Percentiles rank a stretch among this genome's conserved stretches.
phyloP scores from a whole-genome alignment of 2,888 invertebrate genomes.

The Rhagophthalmus giganteus region DNA sequence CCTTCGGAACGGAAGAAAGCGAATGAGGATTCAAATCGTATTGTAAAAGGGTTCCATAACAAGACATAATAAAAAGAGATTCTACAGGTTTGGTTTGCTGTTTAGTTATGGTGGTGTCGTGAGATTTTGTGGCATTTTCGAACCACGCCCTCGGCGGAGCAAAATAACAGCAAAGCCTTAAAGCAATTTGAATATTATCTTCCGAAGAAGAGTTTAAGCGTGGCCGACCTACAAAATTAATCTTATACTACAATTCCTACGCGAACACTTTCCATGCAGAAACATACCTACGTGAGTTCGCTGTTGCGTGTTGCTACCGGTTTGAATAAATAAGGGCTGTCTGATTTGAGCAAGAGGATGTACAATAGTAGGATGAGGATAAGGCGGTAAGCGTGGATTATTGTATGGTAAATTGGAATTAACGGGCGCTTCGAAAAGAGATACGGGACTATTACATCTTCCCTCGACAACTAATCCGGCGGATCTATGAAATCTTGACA shows the following conservation, averaged over 20 bases:
- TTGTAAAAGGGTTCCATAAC: constrained; percentile 84
- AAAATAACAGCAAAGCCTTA: constrained; percentile 79
- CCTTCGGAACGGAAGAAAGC: constrained; percentile 70
- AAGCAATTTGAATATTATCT: constrained; percentile 68
- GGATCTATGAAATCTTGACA: constrained; percentile 94
- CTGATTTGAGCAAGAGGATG: constrained; percentile 86
- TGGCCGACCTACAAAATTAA: constrained; percentile 60
- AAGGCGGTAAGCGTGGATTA: constrained; percentile 90
- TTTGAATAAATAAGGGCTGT: constrained; percentile 62
- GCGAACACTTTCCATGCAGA: not conserved
- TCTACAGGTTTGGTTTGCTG: constrained; percentile 67
- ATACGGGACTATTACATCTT: constrained; percentile 72
- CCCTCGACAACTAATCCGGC: constrained; percentile 80
- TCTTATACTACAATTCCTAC: too few relatives aligned
- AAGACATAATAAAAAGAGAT: constrained; percentile 88
- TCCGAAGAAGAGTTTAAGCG: constrained; percentile 70
- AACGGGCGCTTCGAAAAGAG: constrained; percentile 52
- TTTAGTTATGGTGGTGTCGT: constrained; percentile 42
- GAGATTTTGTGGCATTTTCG: constrained; percentile 47
- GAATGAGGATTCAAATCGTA: constrained; percentile 83
- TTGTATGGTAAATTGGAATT: constrained; percentile 68
- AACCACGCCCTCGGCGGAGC: constrained; percentile 77
- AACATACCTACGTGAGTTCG: constrained; percentile 58
- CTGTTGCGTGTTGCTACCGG: constrained; percentile 58
- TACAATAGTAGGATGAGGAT: constrained; percentile 80